phyloP scores from a whole-genome alignment of 1,140 invertebrate species.

The Trachymyrmex septentrionalis region DNA sequence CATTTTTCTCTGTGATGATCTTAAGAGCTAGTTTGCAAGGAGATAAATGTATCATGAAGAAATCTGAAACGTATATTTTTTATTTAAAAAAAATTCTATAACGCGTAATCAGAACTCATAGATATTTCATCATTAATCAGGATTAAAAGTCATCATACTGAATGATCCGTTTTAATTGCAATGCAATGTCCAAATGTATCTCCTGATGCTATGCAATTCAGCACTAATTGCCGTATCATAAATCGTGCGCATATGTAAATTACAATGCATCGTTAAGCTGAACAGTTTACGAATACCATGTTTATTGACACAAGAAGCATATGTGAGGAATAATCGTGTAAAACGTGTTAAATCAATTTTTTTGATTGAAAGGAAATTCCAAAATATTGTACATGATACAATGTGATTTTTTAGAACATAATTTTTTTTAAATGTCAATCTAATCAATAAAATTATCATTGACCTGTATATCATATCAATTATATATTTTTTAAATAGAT shows the following conservation, averaged over 20 bases:
- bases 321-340: neutral
- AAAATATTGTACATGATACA: no score
- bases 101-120: conserved; percentile 24
- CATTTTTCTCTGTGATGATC: conserved; percentile 69
- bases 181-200: conserved; percentile 30
- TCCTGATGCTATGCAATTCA: conserved; percentile 39
- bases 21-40: conserved; percentile 41
- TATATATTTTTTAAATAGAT: neutral
- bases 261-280: conserved; percentile 35
- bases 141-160: conserved; percentile 37
- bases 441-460: neutral
- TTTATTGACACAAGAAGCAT: neutral
- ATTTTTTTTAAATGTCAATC: neutral
- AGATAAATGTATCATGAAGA: conserved; percentile 59
- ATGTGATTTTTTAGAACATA: neutral
- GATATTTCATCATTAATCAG: conserved; percentile 53
- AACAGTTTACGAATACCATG: conserved; percentile 9
- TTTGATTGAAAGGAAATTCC: neutral
- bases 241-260: conserved; percentile 37
- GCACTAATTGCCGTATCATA: conserved; percentile 45
- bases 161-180: conserved; percentile 51
- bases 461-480: neutral
- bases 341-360: neutral
- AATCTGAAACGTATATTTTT: neutral
- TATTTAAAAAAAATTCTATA: conserved; percentile 29